Conservation (phyloP, 1,140 invertebrate species). For the Nephila pilipes region DNA sequence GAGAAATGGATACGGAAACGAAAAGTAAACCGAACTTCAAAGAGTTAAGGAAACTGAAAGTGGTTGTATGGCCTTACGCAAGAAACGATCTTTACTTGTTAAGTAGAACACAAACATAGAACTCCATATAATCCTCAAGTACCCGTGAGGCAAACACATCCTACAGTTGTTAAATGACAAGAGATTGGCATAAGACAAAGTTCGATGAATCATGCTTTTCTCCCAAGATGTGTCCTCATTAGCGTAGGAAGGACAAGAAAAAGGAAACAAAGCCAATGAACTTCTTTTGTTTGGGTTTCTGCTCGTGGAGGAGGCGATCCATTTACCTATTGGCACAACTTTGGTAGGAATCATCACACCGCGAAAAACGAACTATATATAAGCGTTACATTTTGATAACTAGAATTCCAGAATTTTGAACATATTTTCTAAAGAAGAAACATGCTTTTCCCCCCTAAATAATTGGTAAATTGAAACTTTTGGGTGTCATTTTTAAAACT, state of each 20-base stretch:
- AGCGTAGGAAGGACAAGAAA: slow-evolving; percentile 12
- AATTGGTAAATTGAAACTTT: too few relatives aligned
- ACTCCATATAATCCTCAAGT: not conserved
- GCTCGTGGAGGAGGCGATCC: not conserved
- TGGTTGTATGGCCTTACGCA: not conserved
- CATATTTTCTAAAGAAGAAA: too few relatives aligned
- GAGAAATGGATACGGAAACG: not conserved
- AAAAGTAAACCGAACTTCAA: not conserved
- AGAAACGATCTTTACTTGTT: not conserved
- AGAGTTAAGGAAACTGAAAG: not conserved
- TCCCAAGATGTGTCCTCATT: slow-evolving; percentile 12
- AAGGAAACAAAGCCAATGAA: slow-evolving; percentile 40
- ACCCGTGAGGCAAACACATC: not conserved
- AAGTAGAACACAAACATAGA: slow-evolving; percentile 32
- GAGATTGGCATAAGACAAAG: slow-evolving; percentile 38
- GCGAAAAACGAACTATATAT: not conserved
- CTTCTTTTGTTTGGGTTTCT: slow-evolving; percentile 29
- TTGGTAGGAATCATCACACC: not conserved
- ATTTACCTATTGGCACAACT: slow-evolving; percentile 22
- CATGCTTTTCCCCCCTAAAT: too few relatives aligned
- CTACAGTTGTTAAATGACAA: slow-evolving; percentile 46
- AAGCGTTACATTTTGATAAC: too few relatives aligned
- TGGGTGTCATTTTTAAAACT: too few relatives aligned
- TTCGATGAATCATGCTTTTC: slow-evolving; percentile 22
- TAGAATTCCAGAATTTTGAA: too few relatives aligned